phyloP scores from a whole-genome alignment of 2,113 vertebrate species.

The Dascyllus trimaculatus region DNA sequence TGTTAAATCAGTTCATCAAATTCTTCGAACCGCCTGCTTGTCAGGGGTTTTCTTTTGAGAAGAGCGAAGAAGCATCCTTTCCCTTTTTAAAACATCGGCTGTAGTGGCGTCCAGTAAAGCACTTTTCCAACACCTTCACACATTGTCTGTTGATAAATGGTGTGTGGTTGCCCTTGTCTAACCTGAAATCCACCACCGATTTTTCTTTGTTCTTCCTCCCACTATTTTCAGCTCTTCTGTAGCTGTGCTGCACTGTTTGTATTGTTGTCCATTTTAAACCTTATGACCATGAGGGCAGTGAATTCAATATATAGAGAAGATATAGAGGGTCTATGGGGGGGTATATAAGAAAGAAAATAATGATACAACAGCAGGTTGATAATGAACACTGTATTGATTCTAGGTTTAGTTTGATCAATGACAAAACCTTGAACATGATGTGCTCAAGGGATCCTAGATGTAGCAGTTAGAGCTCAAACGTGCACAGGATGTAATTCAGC shows the following conservation, averaged over 20 bases:
- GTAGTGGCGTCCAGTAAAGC: neutral
- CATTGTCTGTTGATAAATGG: conserved; percentile 41
- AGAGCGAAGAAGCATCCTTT: conserved; percentile 4
- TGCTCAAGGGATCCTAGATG: neutral
- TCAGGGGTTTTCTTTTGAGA: conserved; percentile 9
- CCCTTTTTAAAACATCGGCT: neutral
- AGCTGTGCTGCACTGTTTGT: neutral
- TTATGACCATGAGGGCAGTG: neutral
- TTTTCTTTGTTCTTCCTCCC: conserved; percentile 12
- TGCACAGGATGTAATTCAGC: neutral
- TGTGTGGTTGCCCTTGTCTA: conserved; percentile 30
- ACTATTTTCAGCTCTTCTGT: conserved; percentile 8
- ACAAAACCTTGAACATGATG: neutral
- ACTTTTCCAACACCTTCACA: conserved; percentile 13
- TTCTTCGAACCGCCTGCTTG: neutral
- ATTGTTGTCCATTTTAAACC: conserved; percentile 13
- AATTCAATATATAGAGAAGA: neutral
- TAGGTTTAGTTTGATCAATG: neutral
- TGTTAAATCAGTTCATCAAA: conserved; percentile 6
- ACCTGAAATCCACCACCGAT: conserved; percentile 42
- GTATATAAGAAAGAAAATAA: neutral
- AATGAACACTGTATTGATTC: conserved; percentile 15
- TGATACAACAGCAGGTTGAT: neutral
- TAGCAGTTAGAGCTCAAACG: neutral
- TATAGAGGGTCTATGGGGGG: neutral